Evolutionary conservation across 2,797 vertebrate species (phyloP), one percentile per base, ranked within the genome.

Genomic region (Microcaecilia unicolor): DNA sequence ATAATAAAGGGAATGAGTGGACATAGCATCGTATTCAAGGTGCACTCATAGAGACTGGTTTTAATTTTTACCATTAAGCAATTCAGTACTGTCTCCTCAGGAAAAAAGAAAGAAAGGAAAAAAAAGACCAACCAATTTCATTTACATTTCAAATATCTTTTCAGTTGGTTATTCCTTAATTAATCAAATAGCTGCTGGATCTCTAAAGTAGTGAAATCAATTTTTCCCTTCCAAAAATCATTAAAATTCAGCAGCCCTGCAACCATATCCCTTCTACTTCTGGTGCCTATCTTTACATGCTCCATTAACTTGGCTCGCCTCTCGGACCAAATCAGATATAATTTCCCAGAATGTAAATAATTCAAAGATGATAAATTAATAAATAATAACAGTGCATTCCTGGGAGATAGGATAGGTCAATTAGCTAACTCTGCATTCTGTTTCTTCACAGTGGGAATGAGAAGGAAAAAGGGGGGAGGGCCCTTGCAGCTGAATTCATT

Each of bases 311-410:
- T 73, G 73, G 72, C 67, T 55, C 70, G 80, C 84, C 77, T 78
- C 81, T 82, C 78, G 79, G 80, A 63, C 78, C 86, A n/a, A n/a
- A 82, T 84, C 81, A 80, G 72, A 70, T 72, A 76, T 78, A 75
- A 83, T 84, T 84, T 84, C 81, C 80, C 80, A 81, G 76, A 66
- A 74, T 51, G 81, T 94, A 86, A 97, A 97, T 97, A 91, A 97
- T 97, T 96, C 86, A 97, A 82, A 56, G 65, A 88, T 92, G 85
- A 92, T 97, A 94, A 91, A 91, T 96, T 93, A 96, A 96, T 94
- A 94, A 95, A 94, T 94, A 93, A 95, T 93, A 95, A 90, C 88
- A 91, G 88, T 74, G 76, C 84, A 76, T 87, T 84, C 77, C 42
- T 73, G 89, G 88, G 91, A 92, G 75, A 83, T 56, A 68, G 73